Base-by-base conservation (phyloP, 2,113 vertebrate species). In the Megalops atlanticus region DNA sequence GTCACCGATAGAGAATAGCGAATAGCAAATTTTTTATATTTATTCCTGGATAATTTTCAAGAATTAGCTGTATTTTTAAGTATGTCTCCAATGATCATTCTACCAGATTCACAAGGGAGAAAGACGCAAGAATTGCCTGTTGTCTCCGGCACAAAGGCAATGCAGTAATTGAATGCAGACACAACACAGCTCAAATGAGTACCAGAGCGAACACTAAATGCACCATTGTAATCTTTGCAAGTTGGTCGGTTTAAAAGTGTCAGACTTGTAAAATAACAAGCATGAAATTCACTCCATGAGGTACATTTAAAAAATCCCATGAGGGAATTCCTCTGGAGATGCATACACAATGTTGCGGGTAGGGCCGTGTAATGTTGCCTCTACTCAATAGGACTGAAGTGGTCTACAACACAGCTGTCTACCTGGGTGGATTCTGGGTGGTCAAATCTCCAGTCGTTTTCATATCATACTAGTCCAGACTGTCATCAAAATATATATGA, bases 161-260 rank as follows among this genome's bases (percentile, higher is more conserved):
- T 77, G 83, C 39, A 45, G 79, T 82, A 85, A 85, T 87, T 83
- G 83, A 69, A 77, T 74, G 72, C 85, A 88, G 83, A 80, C 74
- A 81, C 39, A 75, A 83, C 80, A 82, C 39, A 49, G 35, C 68
- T 38, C 41, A 73, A 18, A 80, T 78, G 18, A 77, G 24, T 31
- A 12, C 36, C 39, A 76, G n/a, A 54, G 39, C 52, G 38, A n/a
- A 75, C 73, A 54, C 11, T 80, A 83, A 86, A 88, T 78, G 83
- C 49, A 54, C 75, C 45, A 84, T 70, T 84, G 75, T 76, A 74
- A 80, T 86, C 52, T 73, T 80, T 79, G 78, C 71, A 78, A 83
- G 68, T 69, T 77, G 54, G 52, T 80, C 40, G 40, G 35, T 27
- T 18, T 52, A 31, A 80, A 83, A 80, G 77, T 64, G 52, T 43